Percentiles rank a stretch among this genome's conserved stretches.
phyloP scores from a whole-genome alignment of 1,140 invertebrate species.

The Amphibalanus amphitrite region DNA sequence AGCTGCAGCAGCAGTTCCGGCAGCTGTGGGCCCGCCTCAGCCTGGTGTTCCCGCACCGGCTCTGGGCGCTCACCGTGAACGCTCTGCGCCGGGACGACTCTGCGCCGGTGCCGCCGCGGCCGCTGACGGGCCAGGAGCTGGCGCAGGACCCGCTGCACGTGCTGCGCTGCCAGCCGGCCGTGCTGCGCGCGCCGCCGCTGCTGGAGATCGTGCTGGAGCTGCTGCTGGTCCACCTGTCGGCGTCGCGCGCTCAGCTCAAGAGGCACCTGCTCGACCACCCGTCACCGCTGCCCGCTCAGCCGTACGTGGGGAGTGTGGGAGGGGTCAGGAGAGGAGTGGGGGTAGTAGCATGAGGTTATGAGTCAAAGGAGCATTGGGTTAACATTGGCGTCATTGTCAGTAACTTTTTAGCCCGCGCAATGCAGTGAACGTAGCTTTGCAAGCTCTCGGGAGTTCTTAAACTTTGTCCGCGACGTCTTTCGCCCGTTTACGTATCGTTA shows the following conservation, averaged over 20 bases:
- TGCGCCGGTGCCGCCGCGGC: slow-evolving; percentile 25
- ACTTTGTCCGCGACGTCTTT: too few species aligned
- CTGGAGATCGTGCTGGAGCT: slow-evolving; percentile 75
- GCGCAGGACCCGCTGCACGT: slow-evolving; percentile 84
- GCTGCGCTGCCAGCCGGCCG: slow-evolving; percentile 61
- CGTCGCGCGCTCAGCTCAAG: slow-evolving; percentile 70
- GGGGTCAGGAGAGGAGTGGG: too few species aligned
- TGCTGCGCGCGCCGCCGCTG: slow-evolving; percentile 38
- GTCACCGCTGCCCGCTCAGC: background rate
- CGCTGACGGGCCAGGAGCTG: slow-evolving; percentile 56
- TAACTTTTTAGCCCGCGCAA: too few species aligned
- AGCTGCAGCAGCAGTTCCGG: slow-evolving; percentile 47
- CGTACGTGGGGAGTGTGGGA: background rate
- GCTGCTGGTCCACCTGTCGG: slow-evolving; percentile 72
- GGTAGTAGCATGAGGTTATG: too few species aligned
- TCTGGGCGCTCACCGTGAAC: slow-evolving; percentile 85
- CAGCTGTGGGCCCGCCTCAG: slow-evolving; percentile 82
- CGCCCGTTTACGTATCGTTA: too few species aligned
- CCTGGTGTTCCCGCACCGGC: slow-evolving; percentile 65
- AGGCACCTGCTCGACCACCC: slow-evolving; percentile 50
- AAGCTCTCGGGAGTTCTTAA: too few species aligned
- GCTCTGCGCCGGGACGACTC: slow-evolving; percentile 38
- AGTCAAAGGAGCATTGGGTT: too few species aligned
- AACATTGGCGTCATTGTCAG: too few species aligned
- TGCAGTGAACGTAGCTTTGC: too few species aligned